phyloP scores from a whole-genome alignment of 2,113 vertebrate species.

The Lynx canadensis region DNA sequence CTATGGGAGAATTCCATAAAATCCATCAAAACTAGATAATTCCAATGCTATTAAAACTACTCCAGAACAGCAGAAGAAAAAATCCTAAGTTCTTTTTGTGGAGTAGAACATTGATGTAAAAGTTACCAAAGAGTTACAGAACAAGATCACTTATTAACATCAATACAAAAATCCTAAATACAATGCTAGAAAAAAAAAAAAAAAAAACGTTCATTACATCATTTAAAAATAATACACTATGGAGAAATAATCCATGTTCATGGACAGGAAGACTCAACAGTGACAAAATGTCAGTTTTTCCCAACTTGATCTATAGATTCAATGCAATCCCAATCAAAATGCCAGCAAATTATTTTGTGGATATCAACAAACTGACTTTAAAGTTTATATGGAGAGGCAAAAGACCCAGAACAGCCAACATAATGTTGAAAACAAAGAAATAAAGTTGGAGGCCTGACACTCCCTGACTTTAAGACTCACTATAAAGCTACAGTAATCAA shows the following conservation, averaged over 20 bases:
- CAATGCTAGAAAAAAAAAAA: background rate
- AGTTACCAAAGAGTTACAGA: background rate
- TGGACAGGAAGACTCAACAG: background rate
- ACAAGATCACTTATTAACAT: background rate
- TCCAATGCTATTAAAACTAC: background rate
- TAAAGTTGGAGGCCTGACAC: background rate
- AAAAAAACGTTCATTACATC: background rate
- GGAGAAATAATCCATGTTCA: background rate
- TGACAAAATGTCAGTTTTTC: background rate
- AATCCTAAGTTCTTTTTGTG: background rate
- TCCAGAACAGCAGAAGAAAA: background rate
- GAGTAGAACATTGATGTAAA: background rate
- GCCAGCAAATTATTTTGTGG: background rate
- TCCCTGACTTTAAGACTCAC: background rate
- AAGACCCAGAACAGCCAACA: background rate
- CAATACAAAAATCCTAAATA: background rate
- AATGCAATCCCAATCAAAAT: background rate
- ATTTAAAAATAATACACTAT: background rate
- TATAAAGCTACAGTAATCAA: background rate
- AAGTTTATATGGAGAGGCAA: background rate
- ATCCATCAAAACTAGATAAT: background rate
- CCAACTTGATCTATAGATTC: background rate
- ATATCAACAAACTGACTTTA: background rate
- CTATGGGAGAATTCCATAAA: background rate
- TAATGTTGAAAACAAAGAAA: background rate